Evolutionary conservation across 1,140 invertebrate genomes (phyloP).

Genomic region (Mizuhopecten yessoensis): DNA sequence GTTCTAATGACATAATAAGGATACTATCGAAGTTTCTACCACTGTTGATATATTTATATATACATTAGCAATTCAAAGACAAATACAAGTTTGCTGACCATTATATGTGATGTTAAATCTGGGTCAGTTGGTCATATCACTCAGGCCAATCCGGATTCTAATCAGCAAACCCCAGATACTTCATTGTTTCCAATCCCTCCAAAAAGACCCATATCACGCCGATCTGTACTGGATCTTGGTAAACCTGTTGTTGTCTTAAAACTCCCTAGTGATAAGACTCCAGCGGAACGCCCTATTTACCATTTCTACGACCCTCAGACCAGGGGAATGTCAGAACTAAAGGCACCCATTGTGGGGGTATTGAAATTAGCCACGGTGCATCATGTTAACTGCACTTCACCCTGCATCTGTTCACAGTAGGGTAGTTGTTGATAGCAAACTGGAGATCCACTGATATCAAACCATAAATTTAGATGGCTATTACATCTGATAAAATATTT

Average conservation of each 20-base stretch:
- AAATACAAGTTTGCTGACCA: too few relatives aligned
- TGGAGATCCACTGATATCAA: conserved; percentile 56
- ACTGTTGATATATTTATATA: too few relatives aligned
- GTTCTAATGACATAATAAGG: too few relatives aligned
- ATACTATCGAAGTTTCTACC: too few relatives aligned
- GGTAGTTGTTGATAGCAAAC: conserved; percentile 52
- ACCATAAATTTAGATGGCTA: conserved; percentile 53
- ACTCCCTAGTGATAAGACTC: background rate
- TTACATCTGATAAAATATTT: conserved; percentile 50
- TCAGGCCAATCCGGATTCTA: background rate
- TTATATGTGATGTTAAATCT: background rate
- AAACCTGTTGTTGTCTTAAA: conserved; percentile 32
- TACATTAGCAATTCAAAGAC: too few relatives aligned
- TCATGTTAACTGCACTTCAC: conserved; percentile 32
- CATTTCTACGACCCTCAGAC: conserved; percentile 22
- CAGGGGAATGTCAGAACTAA: conserved; percentile 33
- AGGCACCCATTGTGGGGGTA: conserved; percentile 30
- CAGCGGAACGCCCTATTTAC: conserved; percentile 23
- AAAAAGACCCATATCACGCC: background rate
- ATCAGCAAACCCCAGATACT: background rate
- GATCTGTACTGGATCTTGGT: conserved; percentile 6
- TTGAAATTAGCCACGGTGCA: conserved; percentile 24
- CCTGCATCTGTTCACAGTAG: conserved; percentile 58
- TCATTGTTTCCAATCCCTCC: background rate
- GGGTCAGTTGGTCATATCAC: conserved; percentile 24